Percentiles rank a stretch among this genome's conserved stretches.
These are phyloP conservation scores for Habroteleia sp. DNA, from an alignment of 2,888 invertebrate genomes.

Conservation along the genomic window DNA sequence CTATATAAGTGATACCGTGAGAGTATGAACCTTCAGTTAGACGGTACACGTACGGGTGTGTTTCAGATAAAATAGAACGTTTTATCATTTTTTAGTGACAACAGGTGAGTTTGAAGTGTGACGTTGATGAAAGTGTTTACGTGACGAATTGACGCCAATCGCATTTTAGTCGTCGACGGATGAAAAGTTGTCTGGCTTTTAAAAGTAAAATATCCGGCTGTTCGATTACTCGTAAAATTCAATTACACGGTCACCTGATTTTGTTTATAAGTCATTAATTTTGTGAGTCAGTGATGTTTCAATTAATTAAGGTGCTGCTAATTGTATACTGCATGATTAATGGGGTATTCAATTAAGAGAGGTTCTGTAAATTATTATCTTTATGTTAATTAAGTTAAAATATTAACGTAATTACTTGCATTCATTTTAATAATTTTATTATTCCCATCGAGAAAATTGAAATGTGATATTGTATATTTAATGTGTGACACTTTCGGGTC, in stretches of 20 bases:
- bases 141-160: slow-evolving; percentile 13
- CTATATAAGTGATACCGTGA: slow-evolving; percentile 75
- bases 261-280: slow-evolving; percentile 5
- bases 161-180: slow-evolving; percentile 9
- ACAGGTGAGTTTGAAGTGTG: slow-evolving; percentile 27
- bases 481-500: no score
- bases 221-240: slow-evolving; percentile 6
- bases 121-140: slow-evolving; percentile 19
- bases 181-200: slow-evolving; percentile 15
- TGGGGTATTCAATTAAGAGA: neutral
- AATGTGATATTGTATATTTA: no score
- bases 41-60: slow-evolving; percentile 48
- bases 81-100: slow-evolving; percentile 18
- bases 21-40: slow-evolving; percentile 74
- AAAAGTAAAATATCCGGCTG: slow-evolving; percentile 8
- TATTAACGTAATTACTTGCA: no score
- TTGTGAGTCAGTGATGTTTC: slow-evolving; percentile 1
- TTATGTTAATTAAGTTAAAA: neutral
- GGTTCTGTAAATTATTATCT: neutral
- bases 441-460: no score
- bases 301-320: neutral
- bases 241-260: slow-evolving; percentile 2
- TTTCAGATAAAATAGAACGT: slow-evolving; percentile 36
- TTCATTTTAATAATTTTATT: slow-evolving; percentile 1
- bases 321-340: neutral